Evolutionary conservation across 2,888 invertebrate genomes (phyloP).

Genomic region (Amiota communis): DNA sequence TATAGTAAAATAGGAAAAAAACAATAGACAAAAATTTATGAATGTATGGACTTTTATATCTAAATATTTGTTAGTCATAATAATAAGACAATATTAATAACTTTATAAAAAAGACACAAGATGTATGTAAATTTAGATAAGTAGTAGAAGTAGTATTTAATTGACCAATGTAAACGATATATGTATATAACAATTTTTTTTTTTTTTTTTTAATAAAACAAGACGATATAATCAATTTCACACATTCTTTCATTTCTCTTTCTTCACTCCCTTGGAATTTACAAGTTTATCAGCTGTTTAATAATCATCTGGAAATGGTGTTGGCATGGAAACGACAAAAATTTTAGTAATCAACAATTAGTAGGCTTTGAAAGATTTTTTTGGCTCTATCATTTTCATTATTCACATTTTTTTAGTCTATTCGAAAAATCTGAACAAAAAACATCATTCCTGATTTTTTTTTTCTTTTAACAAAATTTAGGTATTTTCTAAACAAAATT

Average conservation of each 20-base stretch:
- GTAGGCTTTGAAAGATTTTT: not conserved
- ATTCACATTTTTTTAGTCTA: not conserved
- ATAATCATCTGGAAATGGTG: too few relatives aligned
- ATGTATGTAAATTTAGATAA: too few relatives aligned
- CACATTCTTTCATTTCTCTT: not conserved
- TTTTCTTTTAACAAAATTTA: slow-evolving; percentile 22
- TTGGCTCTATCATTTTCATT: not conserved
- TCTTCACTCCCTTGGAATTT: not conserved
- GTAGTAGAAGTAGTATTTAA: too few relatives aligned
- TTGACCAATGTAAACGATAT: not conserved
- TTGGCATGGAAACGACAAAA: not conserved
- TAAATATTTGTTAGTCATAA: not conserved
- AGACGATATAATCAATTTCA: not conserved
- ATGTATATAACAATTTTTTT: not conserved
- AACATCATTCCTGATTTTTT: not conserved
- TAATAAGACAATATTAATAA: too few relatives aligned
- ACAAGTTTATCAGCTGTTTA: not conserved
- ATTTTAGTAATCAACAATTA: slow-evolving; percentile 3
- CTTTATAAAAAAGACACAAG: too few relatives aligned
- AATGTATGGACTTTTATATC: not conserved
- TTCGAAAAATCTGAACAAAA: slow-evolving; percentile 15
- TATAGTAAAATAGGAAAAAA: not conserved
- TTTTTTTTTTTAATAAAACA: slow-evolving; percentile 5
- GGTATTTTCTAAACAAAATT: slow-evolving; percentile 37
- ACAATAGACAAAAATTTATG: not conserved